Percentiles rank a stretch among this genome's conserved stretches.
phyloP scores from a whole-genome alignment of 2,113 vertebrate species.

The Bothrops jararaca region DNA sequence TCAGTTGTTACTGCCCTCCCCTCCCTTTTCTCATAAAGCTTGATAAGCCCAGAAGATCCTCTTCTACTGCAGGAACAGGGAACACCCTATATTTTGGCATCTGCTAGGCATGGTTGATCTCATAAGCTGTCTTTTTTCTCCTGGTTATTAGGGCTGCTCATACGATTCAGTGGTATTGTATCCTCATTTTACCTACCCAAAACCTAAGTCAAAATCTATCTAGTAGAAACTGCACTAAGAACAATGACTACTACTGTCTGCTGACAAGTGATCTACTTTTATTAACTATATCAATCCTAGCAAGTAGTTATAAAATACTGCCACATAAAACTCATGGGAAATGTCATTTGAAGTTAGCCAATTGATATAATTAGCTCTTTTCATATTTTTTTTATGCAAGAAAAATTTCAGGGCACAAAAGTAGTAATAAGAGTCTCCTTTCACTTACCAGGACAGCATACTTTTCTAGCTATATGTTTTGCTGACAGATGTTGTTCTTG shows the following conservation, averaged over 20 bases:
- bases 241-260: slow-evolving; percentile 26
- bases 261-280: slow-evolving; percentile 50
- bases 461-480: not conserved
- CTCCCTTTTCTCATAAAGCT: slow-evolving; percentile 10
- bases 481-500: not conserved
- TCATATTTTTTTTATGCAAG: not conserved
- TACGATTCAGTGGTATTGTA: slow-evolving; percentile 46
- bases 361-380: not conserved
- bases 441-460: not conserved
- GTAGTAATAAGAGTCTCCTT: not conserved
- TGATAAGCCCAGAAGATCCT: not conserved
- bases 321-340: slow-evolving; percentile 32
- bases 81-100: slow-evolving; percentile 40
- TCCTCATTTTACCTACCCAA: slow-evolving; percentile 44
- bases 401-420: not conserved
- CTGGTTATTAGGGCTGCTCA: slow-evolving; percentile 42
- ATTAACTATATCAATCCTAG: slow-evolving; percentile 37
- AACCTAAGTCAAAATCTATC: slow-evolving; percentile 35
- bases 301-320: slow-evolving; percentile 36
- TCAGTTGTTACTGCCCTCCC: slow-evolving; percentile 6
- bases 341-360: not conserved
- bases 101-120: slow-evolving; percentile 56
- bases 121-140: slow-evolving; percentile 59
- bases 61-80: slow-evolving; percentile 20
- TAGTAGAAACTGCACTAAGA: slow-evolving; percentile 39